Evolutionary conservation across 2,888 invertebrate species (phyloP).

Genomic region (Drosophila subsilvestris): DNA sequence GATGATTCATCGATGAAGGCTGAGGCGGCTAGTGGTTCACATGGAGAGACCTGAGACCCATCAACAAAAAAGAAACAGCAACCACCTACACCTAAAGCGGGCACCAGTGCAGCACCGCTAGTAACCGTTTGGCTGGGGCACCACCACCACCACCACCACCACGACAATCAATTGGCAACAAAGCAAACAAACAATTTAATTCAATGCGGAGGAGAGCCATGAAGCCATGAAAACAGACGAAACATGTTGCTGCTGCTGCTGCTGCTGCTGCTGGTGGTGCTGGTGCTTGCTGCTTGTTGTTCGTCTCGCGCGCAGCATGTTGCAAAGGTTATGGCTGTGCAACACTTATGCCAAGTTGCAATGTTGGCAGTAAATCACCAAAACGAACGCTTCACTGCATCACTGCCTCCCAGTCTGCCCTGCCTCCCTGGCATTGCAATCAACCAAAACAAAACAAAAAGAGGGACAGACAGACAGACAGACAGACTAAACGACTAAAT

Average conservation of each 20-base stretch:
- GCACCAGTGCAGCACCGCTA: slow-evolving; percentile 10
- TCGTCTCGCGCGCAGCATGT: slow-evolving; percentile 59
- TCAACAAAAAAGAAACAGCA: slow-evolving; percentile 27
- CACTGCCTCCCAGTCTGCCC: slow-evolving; percentile 17
- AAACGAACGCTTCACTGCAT: slow-evolving; percentile 43
- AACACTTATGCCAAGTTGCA: slow-evolving; percentile 82
- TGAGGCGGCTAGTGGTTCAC: slow-evolving; percentile 28
- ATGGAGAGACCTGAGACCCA: slow-evolving; percentile 37
- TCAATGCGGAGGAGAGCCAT: slow-evolving; percentile 75
- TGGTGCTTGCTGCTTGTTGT: slow-evolving; percentile 21
- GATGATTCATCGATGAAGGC: slow-evolving; percentile 70
- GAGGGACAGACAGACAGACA: slow-evolving; percentile 40
- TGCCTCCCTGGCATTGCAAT: slow-evolving; percentile 38
- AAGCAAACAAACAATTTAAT: slow-evolving; percentile 83
- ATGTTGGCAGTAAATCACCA: slow-evolving; percentile 82
- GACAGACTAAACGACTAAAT: slow-evolving; percentile 43
- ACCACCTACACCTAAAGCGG: slow-evolving; percentile 65
- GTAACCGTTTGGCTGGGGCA: slow-evolving; percentile 57
- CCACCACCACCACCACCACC: slow-evolving; percentile 75
- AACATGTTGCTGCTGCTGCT: slow-evolving; percentile 57
- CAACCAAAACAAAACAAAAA: slow-evolving; percentile 27
- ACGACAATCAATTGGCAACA: slow-evolving; percentile 78
- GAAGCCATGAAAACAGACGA: slow-evolving; percentile 51
- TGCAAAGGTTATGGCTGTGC: slow-evolving; percentile 82
- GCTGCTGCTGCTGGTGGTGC: slow-evolving; percentile 31